A percentile compares a stretch with the other conserved stretches of the same genome.
These are phyloP conservation scores for Lasioglossum figueresi DNA, from an alignment of 2,888 invertebrate genomes.

Conservation along the genomic window DNA sequence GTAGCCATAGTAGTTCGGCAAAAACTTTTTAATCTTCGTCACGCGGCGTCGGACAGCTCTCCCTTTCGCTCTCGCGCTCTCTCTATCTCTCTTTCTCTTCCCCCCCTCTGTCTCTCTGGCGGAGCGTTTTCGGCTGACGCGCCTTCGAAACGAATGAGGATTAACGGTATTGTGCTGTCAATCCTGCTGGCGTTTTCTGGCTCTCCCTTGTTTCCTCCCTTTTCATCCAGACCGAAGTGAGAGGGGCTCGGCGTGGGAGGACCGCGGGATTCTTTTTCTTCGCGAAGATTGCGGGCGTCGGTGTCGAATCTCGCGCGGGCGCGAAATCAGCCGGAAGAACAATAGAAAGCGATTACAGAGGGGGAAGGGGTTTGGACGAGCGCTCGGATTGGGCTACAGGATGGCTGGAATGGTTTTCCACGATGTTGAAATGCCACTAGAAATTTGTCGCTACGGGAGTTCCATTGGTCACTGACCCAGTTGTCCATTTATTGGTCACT, in stretches of 20 bases:
- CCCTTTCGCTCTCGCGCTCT: neutral
- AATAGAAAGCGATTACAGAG: constrained; percentile 68
- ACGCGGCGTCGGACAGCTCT: constrained; percentile 39
- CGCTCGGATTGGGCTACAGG: constrained; percentile 52
- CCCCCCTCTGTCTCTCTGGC: neutral
- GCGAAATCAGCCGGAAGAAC: constrained; percentile 70
- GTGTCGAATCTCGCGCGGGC: constrained; percentile 62
- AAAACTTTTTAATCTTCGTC: constrained; percentile 79
- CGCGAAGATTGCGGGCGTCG: constrained; percentile 61
- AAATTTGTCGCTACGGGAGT: too few species aligned
- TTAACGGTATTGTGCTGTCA: constrained; percentile 74
- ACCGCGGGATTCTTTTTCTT: constrained; percentile 50
- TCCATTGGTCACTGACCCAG: neutral
- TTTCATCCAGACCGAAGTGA: constrained; percentile 23
- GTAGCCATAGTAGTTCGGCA: constrained; percentile 60
- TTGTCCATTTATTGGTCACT: too few species aligned
- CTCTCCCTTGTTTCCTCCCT: constrained; percentile 51
- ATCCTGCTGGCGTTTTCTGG: constrained; percentile 52
- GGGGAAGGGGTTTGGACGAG: constrained; percentile 31
- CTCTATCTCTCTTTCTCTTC: neutral
- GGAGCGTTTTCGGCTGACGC: constrained; percentile 59
- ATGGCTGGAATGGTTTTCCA: constrained; percentile 23
- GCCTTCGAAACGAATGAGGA: constrained; percentile 71
- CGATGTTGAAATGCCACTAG: too few species aligned
- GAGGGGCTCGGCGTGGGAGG: neutral